These are phyloP conservation scores for Sinocyclocheilus maitianheensis DNA, from an alignment of 2,113 vertebrate species.

Conservation along the genomic window DNA sequence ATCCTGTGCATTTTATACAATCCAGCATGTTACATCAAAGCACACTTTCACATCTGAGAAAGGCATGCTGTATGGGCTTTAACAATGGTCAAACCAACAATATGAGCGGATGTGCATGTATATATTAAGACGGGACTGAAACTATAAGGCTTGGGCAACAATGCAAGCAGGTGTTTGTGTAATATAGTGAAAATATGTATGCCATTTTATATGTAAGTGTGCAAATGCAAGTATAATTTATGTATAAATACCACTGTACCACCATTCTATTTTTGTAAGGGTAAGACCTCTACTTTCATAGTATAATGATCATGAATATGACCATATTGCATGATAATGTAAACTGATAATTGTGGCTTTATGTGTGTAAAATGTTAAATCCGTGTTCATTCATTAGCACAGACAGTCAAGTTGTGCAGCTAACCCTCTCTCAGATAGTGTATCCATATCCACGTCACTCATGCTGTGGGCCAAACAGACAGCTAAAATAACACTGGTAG, in stretches of 20 bases:
- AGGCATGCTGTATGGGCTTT: conserved; percentile 31
- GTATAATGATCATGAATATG: background rate
- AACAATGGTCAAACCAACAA: conserved; percentile 51
- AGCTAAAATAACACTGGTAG: conserved; percentile 79
- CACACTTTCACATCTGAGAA: conserved; percentile 38
- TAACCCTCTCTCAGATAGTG: conserved; percentile 44
- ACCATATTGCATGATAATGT: background rate
- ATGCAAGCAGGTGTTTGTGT: background rate
- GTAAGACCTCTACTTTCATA: background rate
- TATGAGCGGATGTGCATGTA: conserved; percentile 41
- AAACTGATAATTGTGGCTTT: conserved; percentile 17
- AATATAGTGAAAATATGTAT: background rate
- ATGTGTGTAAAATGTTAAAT: background rate
- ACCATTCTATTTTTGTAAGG: background rate
- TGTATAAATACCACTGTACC: background rate
- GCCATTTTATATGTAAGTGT: no score
- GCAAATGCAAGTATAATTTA: no score
- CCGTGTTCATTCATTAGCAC: background rate
- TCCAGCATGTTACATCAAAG: conserved; percentile 31
- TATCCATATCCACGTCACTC: conserved; percentile 72
- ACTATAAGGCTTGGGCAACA: background rate
- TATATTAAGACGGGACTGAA: conserved; percentile 40
- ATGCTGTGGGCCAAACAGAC: conserved; percentile 77
- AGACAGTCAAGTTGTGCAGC: background rate
- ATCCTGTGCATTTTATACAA: conserved; percentile 42